Conservation (phyloP, 1,140 invertebrate genomes). For the Drosophila carrolli region DNA sequence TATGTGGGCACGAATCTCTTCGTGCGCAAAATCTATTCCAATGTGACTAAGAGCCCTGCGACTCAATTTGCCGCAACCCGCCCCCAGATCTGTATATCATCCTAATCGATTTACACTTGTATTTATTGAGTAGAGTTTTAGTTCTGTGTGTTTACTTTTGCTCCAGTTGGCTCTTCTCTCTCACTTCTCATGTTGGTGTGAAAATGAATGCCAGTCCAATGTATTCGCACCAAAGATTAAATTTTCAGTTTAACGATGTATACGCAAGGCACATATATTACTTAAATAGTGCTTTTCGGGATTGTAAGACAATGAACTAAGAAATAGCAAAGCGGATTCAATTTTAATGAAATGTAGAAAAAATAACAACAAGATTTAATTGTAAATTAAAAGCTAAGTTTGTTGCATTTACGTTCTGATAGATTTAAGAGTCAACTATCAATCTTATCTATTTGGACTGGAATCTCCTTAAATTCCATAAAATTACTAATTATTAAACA, state of each 20-base stretch:
- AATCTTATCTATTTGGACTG: neutral
- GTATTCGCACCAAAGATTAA: constrained; percentile 53
- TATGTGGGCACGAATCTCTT: constrained; percentile 98
- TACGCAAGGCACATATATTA: constrained; percentile 14
- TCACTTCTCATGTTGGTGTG: constrained; percentile 43
- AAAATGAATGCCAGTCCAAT: constrained; percentile 49
- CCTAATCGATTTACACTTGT: constrained; percentile 54
- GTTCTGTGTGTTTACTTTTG: constrained; percentile 51
- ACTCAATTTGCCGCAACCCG: neutral
- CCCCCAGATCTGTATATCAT: constrained; percentile 38
- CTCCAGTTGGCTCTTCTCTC: constrained; percentile 17
- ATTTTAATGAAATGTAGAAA: constrained; percentile 4
- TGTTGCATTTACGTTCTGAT: constrained; percentile 22
- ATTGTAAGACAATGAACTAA: constrained; percentile 12
- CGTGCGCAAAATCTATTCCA: constrained; percentile 99
- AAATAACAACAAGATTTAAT: neutral
- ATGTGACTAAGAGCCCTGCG: constrained; percentile 91
- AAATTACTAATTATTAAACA: neutral
- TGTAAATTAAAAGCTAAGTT: constrained; percentile 14
- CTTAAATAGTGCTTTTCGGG: constrained; percentile 14
- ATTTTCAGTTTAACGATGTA: constrained; percentile 33
- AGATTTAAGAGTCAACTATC: neutral
- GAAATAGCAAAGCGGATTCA: neutral
- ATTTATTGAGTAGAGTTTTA: constrained; percentile 72
- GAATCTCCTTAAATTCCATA: constrained; percentile 4